These are phyloP conservation scores for Micrastur ruficollis DNA, from an alignment of 2,797 vertebrate species.

Conservation along the genomic window DNA sequence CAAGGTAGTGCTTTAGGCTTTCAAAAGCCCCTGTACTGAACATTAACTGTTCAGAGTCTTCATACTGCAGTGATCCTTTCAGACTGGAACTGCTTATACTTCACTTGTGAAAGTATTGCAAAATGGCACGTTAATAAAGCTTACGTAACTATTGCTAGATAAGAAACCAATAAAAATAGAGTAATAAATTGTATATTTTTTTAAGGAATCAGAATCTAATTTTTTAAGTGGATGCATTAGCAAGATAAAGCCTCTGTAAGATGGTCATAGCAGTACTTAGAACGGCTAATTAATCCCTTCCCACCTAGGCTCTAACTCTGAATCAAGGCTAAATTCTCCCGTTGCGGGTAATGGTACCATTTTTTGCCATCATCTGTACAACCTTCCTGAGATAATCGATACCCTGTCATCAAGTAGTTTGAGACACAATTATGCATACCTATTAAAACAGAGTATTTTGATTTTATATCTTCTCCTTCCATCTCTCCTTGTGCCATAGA, in stretches of 20 bases:
- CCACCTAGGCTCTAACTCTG: neutral
- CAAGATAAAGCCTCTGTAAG: neutral
- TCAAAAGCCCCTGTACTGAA: neutral
- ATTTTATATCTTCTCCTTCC: neutral
- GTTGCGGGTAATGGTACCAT: neutral
- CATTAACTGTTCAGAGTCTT: neutral
- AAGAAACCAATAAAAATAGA: neutral
- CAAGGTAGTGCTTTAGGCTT: neutral
- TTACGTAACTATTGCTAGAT: neutral
- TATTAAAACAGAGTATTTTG: neutral
- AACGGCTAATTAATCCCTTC: neutral
- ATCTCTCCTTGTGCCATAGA: neutral
- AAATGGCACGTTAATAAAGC: accelerated
- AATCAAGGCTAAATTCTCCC: neutral
- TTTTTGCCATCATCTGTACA: neutral
- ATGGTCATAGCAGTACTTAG: neutral
- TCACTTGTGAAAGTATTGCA: neutral
- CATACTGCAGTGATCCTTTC: neutral
- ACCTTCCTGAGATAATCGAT: neutral
- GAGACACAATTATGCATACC: neutral
- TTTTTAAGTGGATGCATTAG: neutral
- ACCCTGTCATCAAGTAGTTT: too few relatives aligned
- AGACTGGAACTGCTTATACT: neutral
- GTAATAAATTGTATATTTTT: neutral
- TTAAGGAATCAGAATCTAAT: neutral